These are phyloP conservation scores for Crocodylus rhombifer DNA, from an alignment of 2,797 vertebrate genomes.

Conservation along the genomic window DNA sequence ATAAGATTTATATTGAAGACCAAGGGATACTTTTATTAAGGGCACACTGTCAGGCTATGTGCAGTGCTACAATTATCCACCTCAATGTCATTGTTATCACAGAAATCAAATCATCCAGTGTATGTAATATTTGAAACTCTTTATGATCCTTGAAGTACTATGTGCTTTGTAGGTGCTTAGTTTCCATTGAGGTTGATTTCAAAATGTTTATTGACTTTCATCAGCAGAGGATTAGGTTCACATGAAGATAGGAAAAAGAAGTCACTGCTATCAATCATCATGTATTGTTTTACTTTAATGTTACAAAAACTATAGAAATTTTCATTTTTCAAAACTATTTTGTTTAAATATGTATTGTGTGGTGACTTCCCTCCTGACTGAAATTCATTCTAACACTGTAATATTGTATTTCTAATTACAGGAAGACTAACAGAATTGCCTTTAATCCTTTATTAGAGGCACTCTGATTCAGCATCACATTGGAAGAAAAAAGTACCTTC, in stretches of 20 bases:
- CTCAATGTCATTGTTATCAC: not conserved
- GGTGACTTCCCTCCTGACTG: not conserved
- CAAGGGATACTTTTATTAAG: not conserved
- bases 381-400: not conserved
- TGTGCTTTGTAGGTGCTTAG: not conserved
- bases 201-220: not conserved
- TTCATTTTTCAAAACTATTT: not conserved
- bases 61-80: not conserved
- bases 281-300: slow-evolving; percentile 7
- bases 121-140: not conserved
- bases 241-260: not conserved
- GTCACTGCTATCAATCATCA: not conserved
- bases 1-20: not conserved
- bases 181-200: not conserved
- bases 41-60: not conserved
- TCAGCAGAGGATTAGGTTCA: not conserved
- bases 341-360: not conserved
- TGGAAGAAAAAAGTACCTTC: slow-evolving; percentile 12
- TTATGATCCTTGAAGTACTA: fast-evolving
- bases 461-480: not conserved
- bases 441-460: slow-evolving; percentile 21
- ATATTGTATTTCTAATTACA: slow-evolving; percentile 38
- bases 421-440: not conserved
- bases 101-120: not conserved
- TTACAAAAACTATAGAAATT: not conserved